Conservation (phyloP, 2,113 vertebrate species). For the Amia ocellicauda region DNA sequence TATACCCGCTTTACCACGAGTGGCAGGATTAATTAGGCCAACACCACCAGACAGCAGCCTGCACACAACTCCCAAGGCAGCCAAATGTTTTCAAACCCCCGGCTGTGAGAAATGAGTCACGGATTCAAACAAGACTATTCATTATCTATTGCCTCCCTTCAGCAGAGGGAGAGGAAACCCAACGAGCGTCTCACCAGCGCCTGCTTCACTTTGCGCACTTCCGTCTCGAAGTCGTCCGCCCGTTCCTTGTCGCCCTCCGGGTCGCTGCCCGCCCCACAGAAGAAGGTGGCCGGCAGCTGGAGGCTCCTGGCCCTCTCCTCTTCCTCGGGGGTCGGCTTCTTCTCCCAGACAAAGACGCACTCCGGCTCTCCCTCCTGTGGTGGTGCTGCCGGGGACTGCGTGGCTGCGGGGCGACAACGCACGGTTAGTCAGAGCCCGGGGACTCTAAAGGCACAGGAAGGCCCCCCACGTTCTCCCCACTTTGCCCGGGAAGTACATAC, state of each 20-base stretch:
- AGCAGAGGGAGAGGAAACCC: too few relatives aligned
- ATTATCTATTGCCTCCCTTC: too few relatives aligned
- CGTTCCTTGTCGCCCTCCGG: slow-evolving; percentile 72
- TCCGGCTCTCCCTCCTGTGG: slow-evolving; percentile 56
- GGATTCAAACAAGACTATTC: too few relatives aligned
- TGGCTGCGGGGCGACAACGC: neutral
- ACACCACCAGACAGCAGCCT: too few relatives aligned
- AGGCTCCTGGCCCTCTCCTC: slow-evolving; percentile 71
- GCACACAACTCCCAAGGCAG: too few relatives aligned
- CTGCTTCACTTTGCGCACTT: slow-evolving; percentile 69
- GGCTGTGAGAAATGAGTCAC: too few relatives aligned
- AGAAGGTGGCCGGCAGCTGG: slow-evolving; percentile 75
- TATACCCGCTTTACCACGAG: too few relatives aligned
- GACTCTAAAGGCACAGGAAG: too few relatives aligned
- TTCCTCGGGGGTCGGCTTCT: slow-evolving; percentile 74
- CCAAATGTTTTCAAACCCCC: too few relatives aligned
- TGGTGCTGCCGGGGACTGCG: neutral
- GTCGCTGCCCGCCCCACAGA: slow-evolving; percentile 71
- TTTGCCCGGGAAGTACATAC: neutral
- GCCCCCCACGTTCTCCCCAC: too few relatives aligned
- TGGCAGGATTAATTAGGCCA: too few relatives aligned
- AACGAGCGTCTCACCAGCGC: slow-evolving; percentile 64
- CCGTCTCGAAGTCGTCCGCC: slow-evolving; percentile 70
- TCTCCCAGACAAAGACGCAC: slow-evolving; percentile 73
- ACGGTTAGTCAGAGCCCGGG: too few relatives aligned